These are phyloP conservation scores for Drosophila lowei DNA, from an alignment of 1,140 invertebrate genomes.

Conservation along the genomic window DNA sequence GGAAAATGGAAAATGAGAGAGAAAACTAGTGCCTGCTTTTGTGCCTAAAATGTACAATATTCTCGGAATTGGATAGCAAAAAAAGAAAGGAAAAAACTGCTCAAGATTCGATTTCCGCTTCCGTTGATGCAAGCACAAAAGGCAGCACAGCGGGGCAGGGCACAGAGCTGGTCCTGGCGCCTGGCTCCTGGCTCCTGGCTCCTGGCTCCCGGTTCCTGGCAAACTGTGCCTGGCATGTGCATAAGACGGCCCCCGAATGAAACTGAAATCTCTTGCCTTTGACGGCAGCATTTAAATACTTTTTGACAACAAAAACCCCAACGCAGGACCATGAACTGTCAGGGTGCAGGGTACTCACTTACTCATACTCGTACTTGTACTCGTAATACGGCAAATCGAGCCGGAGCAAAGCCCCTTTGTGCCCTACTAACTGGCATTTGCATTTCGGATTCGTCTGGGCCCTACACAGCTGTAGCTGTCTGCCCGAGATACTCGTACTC, in stretches of 20 bases:
- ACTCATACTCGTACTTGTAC: too few relatives aligned
- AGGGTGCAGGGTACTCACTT: constrained; percentile 9
- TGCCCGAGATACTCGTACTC: constrained; percentile 37
- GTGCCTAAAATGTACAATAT: constrained; percentile 46
- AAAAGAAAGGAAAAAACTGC: constrained; percentile 49
- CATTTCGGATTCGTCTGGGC: constrained; percentile 44
- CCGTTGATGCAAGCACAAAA: constrained; percentile 69
- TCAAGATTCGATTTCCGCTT: constrained; percentile 81
- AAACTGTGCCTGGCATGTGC: constrained; percentile 55
- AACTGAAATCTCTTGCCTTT: constrained; percentile 70
- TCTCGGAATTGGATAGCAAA: constrained; percentile 26
- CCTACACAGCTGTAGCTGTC: constrained; percentile 20
- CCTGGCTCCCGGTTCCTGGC: constrained; percentile 28
- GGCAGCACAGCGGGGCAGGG: constrained; percentile 24
- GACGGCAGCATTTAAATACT: constrained; percentile 75
- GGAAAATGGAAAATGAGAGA: constrained; percentile 7
- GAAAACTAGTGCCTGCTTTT: constrained; percentile 52
- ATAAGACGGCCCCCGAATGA: constrained; percentile 47
- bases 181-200: constrained; percentile 2
- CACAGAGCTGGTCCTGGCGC: not conserved
- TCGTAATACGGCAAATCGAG: constrained; percentile 57
- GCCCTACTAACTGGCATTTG: constrained; percentile 26
- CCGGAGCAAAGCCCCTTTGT: constrained; percentile 56
- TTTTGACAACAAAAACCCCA: constrained; percentile 66
- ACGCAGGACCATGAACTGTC: constrained; percentile 33